Evolutionary conservation across 1,140 invertebrate genomes (phyloP).

Genomic region (Heliothis subflexa): DNA sequence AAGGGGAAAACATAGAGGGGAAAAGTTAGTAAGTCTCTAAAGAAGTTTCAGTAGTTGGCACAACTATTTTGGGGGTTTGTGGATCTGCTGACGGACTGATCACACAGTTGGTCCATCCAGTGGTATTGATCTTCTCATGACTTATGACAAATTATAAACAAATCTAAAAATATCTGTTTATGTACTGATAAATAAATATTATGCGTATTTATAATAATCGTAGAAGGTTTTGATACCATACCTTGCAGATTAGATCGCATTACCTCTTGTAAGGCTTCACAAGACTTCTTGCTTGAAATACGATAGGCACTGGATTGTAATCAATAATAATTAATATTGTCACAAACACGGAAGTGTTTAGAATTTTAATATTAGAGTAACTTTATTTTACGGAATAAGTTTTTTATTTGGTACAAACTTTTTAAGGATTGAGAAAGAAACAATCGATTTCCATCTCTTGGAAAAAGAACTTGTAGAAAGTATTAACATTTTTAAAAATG

Average conservation of each 20-base stretch:
- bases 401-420: background rate
- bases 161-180: too few relatives aligned
- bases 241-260: slow-evolving; percentile 66
- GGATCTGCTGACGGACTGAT: too few relatives aligned
- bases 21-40: background rate
- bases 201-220: slow-evolving; percentile 40
- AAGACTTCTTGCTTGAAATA: slow-evolving; percentile 66
- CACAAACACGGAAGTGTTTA: slow-evolving; percentile 17
- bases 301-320: slow-evolving; percentile 52
- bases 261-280: slow-evolving; percentile 68
- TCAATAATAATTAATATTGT: slow-evolving; percentile 48
- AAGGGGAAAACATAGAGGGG: too few relatives aligned
- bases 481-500: too few relatives aligned
- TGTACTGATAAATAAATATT: background rate
- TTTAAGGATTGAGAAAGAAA: too few relatives aligned
- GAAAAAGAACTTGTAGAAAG: background rate
- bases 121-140: too few relatives aligned
- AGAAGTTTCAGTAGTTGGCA: background rate
- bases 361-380: background rate
- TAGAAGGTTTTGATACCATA: slow-evolving; percentile 61
- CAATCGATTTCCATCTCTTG: too few relatives aligned
- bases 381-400: background rate
- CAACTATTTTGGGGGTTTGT: background rate
- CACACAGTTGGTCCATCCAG: too few relatives aligned
- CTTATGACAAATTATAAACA: too few relatives aligned